Conservation (phyloP, 2,888 invertebrate species). For the Branchellion lobata region DNA sequence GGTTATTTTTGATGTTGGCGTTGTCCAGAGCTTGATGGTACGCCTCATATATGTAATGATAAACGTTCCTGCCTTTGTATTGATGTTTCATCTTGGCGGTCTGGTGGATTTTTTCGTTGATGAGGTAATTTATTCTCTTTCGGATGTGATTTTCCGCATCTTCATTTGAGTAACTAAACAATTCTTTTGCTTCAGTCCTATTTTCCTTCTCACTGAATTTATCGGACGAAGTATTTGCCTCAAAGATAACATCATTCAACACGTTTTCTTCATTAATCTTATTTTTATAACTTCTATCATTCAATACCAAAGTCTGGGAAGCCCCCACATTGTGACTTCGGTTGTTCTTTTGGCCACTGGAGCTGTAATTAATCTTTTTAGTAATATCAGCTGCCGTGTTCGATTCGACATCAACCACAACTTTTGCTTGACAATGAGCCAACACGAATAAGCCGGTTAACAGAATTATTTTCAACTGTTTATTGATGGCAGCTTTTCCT, state of each 20-base stretch:
- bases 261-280: neutral
- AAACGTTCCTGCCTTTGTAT: neutral
- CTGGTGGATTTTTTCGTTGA: neutral
- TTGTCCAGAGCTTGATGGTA: too few relatives aligned
- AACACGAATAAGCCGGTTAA: neutral
- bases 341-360: too few relatives aligned
- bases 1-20: too few relatives aligned
- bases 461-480: too few relatives aligned
- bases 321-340: too few relatives aligned
- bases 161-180: conserved; percentile 13
- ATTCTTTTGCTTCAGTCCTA: neutral
- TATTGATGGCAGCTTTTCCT: too few relatives aligned
- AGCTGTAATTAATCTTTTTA: neutral
- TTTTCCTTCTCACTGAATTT: neutral
- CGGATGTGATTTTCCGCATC: neutral
- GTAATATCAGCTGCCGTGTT: neutral
- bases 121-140: neutral
- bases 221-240: neutral
- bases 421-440: neutral
- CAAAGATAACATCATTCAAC: neutral
- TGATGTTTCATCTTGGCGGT: neutral
- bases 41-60: too few relatives aligned
- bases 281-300: neutral
- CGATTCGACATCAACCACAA: neutral
- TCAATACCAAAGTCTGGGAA: too few relatives aligned